Conservation (phyloP, 2,113 vertebrate species). For the Callocephalon fimbriatum region DNA sequence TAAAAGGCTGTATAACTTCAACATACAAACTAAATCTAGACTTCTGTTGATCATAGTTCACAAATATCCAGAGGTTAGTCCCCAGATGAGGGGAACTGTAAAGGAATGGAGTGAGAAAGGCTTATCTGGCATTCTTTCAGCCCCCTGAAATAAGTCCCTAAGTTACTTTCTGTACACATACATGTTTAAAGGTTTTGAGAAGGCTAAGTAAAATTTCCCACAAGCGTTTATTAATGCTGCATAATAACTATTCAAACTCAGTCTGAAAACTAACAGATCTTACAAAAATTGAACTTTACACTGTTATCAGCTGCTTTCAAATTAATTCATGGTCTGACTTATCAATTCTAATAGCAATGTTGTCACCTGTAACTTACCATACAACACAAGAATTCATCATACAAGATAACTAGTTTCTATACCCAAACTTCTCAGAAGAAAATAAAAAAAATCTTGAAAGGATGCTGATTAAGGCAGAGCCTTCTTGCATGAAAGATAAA, state of each 20-base stretch:
- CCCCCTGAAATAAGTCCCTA: not conserved
- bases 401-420: not conserved
- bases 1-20: not conserved
- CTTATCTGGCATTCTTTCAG: not conserved
- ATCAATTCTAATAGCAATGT: not conserved
- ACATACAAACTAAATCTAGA: not conserved
- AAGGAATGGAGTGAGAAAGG: not conserved
- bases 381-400: not conserved
- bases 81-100: rapidly evolving
- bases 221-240: not conserved
- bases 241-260: not conserved
- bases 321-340: not conserved
- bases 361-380: not conserved
- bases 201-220: not conserved
- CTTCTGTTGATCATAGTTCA: not conserved
- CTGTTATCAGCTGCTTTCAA: not conserved
- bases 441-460: not conserved
- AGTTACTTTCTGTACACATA: not conserved
- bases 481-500: not conserved
- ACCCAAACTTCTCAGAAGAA: not conserved
- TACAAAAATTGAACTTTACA: not conserved
- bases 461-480: not conserved
- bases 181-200: not conserved
- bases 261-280: not conserved
- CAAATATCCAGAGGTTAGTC: not conserved